Conservation (phyloP, 2,113 vertebrate species). For the Xyrauchen texanus region DNA sequence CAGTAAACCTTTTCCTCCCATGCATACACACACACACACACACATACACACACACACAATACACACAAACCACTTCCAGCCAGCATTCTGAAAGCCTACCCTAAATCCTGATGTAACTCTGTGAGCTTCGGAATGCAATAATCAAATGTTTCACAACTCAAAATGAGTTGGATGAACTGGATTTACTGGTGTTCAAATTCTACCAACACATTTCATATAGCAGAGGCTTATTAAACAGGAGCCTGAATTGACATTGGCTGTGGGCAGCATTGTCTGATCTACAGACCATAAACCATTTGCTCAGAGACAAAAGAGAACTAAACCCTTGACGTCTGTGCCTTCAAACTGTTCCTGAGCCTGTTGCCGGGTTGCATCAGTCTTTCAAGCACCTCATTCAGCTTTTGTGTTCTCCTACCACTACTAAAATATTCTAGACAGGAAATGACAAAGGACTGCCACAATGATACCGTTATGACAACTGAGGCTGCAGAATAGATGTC, state of each 20-base stretch:
- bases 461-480: constrained; percentile 17
- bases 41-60: constrained; percentile 15
- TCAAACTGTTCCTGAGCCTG: constrained; percentile 43
- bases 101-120: background rate
- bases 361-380: constrained; percentile 50
- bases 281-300: constrained; percentile 54
- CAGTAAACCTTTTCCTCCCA: constrained; percentile 39
- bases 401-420: constrained; percentile 36
- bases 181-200: background rate
- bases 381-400: constrained; percentile 46
- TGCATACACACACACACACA: constrained; percentile 15
- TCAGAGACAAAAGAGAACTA: constrained; percentile 47
- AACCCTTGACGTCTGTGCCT: constrained; percentile 34
- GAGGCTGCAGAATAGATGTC: constrained; percentile 17
- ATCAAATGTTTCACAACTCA: constrained; percentile 13
- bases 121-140: background rate
- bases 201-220: constrained; percentile 31
- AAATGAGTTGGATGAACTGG: constrained; percentile 11
- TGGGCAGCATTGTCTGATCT: constrained; percentile 54
- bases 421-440: constrained; percentile 27
- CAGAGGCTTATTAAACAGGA: constrained; percentile 31
- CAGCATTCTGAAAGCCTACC: background rate
- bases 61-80: background rate
- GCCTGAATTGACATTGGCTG: constrained; percentile 55
- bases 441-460: constrained; percentile 25